phyloP scores from a whole-genome alignment of 2,113 vertebrate species.

The Apeltes quadracus region DNA sequence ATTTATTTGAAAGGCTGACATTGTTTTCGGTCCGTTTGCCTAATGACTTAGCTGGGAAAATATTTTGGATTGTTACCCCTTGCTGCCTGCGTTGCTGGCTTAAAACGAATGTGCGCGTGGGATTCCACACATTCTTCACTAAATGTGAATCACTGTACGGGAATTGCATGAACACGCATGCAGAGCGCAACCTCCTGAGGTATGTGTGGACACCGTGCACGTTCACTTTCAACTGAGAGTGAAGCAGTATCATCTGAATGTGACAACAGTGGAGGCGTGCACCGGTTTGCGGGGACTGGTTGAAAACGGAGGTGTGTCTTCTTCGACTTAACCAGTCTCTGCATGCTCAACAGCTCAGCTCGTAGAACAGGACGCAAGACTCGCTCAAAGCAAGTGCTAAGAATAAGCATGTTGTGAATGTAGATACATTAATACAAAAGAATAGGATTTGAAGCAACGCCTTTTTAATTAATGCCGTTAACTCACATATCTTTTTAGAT shows the following conservation, averaged over 20 bases:
- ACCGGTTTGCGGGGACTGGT: constrained; percentile 65
- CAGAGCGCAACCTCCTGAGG: constrained; percentile 31
- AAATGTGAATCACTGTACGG: constrained; percentile 37
- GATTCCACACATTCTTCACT: constrained; percentile 55
- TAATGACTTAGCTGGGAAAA: constrained; percentile 47
- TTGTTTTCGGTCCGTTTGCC: constrained; percentile 36
- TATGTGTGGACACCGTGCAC: constrained; percentile 48
- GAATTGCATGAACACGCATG: constrained; percentile 49
- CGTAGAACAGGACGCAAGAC: constrained; percentile 48
- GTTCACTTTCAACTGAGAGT: constrained; percentile 68
- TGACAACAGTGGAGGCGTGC: constrained; percentile 63
- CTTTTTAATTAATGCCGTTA: not conserved
- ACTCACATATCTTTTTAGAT: not conserved
- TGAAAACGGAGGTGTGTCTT: constrained; percentile 66
- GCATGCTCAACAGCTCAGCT: constrained; percentile 58
- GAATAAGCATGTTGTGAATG: constrained; percentile 24
- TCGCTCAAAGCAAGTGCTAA: not conserved
- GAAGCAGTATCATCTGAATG: constrained; percentile 68
- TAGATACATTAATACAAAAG: not conserved
- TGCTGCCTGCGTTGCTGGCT: constrained; percentile 12
- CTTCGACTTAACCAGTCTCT: constrained; percentile 49
- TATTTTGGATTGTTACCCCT: constrained; percentile 29
- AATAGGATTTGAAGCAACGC: not conserved
- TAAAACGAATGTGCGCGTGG: constrained; percentile 19
- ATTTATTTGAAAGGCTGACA: constrained; percentile 20